Conservation (phyloP, 2,888 invertebrate genomes). For the Amorpha juglandis region DNA sequence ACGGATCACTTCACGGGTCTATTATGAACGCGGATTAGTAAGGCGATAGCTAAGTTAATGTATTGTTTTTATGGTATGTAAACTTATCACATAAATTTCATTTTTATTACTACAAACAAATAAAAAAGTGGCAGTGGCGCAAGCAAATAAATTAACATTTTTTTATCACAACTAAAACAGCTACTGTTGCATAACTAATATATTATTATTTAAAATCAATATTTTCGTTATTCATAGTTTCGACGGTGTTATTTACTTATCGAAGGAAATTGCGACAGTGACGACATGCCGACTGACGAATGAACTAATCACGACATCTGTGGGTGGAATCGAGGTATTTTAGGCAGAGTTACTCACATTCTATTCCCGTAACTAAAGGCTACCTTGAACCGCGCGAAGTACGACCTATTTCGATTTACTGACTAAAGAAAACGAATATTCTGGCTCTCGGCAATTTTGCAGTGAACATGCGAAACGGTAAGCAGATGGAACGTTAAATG, state of each 20-base stretch:
- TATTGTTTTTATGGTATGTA: too few species aligned
- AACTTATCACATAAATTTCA: too few species aligned
- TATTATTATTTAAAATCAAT: too few species aligned
- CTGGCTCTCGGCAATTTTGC: slow-evolving; percentile 20
- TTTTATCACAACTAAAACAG: too few species aligned
- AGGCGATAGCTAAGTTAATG: too few species aligned
- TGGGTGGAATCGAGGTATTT: slow-evolving; percentile 62
- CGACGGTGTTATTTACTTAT: neutral
- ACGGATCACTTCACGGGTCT: too few species aligned
- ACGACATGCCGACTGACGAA: neutral
- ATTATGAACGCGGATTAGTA: too few species aligned
- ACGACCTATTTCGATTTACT: slow-evolving; percentile 73
- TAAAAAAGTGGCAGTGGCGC: too few species aligned
- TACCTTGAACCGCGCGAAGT: slow-evolving; percentile 76
- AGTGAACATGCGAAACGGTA: neutral
- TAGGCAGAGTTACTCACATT: slow-evolving; percentile 64
- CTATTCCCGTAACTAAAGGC: slow-evolving; percentile 66
- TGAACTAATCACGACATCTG: slow-evolving; percentile 49
- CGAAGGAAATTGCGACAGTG: slow-evolving; percentile 29
- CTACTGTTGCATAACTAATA: too few species aligned
- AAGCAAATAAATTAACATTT: too few species aligned
- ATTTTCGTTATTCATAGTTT: slow-evolving; percentile 19
- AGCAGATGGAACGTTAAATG: neutral
- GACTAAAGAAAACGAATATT: slow-evolving; percentile 51
- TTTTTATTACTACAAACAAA: too few species aligned